Base-by-base conservation (phyloP, 2,888 invertebrate genomes). In the Cataglyphis altisquamis region DNA sequence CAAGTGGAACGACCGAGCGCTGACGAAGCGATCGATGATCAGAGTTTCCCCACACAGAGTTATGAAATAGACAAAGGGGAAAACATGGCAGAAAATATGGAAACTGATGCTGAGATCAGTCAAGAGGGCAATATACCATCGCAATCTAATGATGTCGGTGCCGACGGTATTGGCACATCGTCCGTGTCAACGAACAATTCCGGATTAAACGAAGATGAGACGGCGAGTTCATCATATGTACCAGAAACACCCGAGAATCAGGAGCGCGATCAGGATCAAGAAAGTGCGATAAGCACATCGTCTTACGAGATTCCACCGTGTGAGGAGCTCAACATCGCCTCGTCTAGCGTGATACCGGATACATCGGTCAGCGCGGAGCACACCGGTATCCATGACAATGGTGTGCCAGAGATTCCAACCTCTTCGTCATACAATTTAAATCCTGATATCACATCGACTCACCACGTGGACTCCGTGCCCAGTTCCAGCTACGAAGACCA, bases 231-330 rank as follows among this genome's bases (percentile, higher is more conserved):
- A 10, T 94, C 94, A 0, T 95, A 95, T 45, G 94, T 95, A 0
- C 94, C 94, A 3, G 94, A 94, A 85, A 95, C 94, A 0, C 94
- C 94, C 3, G 94, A 94, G 66, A 93, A 92, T 57, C 94, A 95
- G 57, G 94, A 94, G 75, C 91, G 94, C 21, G 94, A 95, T 83
- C 94, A 94, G 64, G 94, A 95, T 84, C 94, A 94, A 81, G 94
- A 94, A 66, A 94, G 94, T 83, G 94, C 94, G 10, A 94, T 94
- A 68, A 94, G 94, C 83, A 94, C 94, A 0, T 94, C 94, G 0
- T 94, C 94, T 3, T 94, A 94, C 55, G 94, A 94, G 41, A 94
- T 94, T 9, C 93, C 94, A 5, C 94, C 94, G 0, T 94, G 94
- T 75, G 94, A 94, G 45, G 94, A 94, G 68, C 88, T 94, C 3